Evolutionary conservation across 2,113 vertebrate species (phyloP), one percentile per base, ranked within the genome.

Genomic region (Cebidichthys violaceus): DNA sequence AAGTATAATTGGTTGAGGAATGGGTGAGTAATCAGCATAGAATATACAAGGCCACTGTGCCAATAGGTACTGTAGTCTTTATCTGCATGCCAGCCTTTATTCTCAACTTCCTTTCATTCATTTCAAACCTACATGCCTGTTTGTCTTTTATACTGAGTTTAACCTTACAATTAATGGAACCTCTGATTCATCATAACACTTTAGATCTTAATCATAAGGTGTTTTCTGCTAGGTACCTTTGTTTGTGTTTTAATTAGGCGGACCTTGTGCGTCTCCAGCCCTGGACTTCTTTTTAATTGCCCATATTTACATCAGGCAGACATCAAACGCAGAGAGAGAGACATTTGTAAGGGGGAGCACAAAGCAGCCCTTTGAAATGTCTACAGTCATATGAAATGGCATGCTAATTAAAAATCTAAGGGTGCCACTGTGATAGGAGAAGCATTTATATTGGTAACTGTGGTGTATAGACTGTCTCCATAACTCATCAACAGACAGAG

Each of bases 211-310:
- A 97, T 98, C 96, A 96, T 94, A 95, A 92, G 96, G 95, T 93
- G 88, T 94, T 95, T 96, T 96, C 96, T 95, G 93, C 95, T 90
- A 76, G 94, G 92, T 96, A 96, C 95, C 96, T 98, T 97, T 98
- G 96, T 99, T 97, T 97, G 96, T 96, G 94, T 96, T 97, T 98
- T 98, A 97, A 99, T 98, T 98, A 97, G 95, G 95, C 94, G 94
- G 96, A 97, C 95, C 96, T 96, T 96, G 95, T 95, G 94, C 92
- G 89, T 97, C 96, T 96, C 94, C 95, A 96, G 96, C 96, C 96
- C 95, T 92, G 94, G 96, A 94, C 95, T 93, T 87, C 93, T 94
- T 96, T 98, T 97, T 98, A 98, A 99, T 98, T 99, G 97, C 95
- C 96, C 90, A 89, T 96, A 96, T 97, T 96, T 97, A 97, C 96